Evolutionary conservation across 2,113 vertebrate genomes (phyloP), one percentile per base, ranked within the genome.

Genomic region (Jacana jacana): DNA sequence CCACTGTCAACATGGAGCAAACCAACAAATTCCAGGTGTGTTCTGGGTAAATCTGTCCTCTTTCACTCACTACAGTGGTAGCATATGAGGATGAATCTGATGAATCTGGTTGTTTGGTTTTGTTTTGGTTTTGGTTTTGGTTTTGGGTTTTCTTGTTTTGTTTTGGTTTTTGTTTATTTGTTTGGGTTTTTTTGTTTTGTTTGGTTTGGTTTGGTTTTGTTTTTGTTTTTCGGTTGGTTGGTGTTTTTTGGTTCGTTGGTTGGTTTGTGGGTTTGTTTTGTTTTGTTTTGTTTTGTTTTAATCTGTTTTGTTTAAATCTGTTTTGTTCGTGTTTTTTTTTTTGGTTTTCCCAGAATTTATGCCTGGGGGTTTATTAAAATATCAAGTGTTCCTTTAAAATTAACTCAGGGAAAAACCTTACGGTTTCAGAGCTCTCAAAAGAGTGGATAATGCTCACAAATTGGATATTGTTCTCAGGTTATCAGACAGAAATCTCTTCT

Each of bases 341-440:
- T 37, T 44, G 37, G n/a, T 68, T 57, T 39, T 79, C 48, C 70
- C 15, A 84, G 95, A 95, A 91, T 46, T 72, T 48, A 63, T 51
- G 22, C 35, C 20, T 15, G 46, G 16, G 7, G 28, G 55, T 75
- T 79, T 71, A 68, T n/a, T 24, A 79, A 94, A 91, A 89, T 54
- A 18, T 52, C 70, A 71, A 14, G 14, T 37, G 54, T 94, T 94
- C 28, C 35, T 86, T 94, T 91, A 86, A 93, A 97, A 96, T 78
- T 25, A 81, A 60, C 14, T 46, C 37, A 75, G 52, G 48, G 39
- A 10, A 81, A 85, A 72, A 4, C 25, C 4, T 28, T 91, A 46
- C 18, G 6, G 55, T 64, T 88, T 65, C 22, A 70, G 52, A 89
- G 46, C 24, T 65, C 66, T 81, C 28, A 63, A 72, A 93, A 92